Base-by-base conservation (phyloP, 1,140 invertebrate species). In the Nephila pilipes region DNA sequence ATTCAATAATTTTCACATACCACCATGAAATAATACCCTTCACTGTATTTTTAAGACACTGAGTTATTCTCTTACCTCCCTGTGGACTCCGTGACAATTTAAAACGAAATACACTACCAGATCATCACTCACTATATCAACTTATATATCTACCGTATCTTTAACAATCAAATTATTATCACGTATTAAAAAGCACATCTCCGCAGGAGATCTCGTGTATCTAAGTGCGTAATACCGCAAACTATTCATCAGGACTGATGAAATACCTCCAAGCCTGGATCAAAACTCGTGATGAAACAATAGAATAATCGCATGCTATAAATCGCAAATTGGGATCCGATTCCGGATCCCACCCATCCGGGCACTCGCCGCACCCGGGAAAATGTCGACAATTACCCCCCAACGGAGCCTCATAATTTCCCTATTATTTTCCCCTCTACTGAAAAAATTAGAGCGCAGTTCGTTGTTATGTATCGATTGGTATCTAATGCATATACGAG, bases 281-380 rank as follows among this genome's bases (percentile, higher is more conserved):
- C 65, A 14, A 8, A 89, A 89, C 38, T 89, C 87, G 87, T 89
- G 87, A 89, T 57, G 87, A 89, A 89, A 89, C 87, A 89, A 89
- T 89, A 65, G 87, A 89, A 79, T 89, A 89, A 79, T 65, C 32
- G 5, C 58, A 87, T 22, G 60, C 46, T 87, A 57, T 58, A 69
- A 89, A 89, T 89, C 36, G 29, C 25, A n/a, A 12, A 79, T 65
- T 32, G 38, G 29, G 60, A 55, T 55, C 87, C 38, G 29, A 46
- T 38, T 65, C 65, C 36, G n/a, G 46, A 57, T 79, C 20, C 87
- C 87, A 57, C 65, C 87, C 87, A 57, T 57, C 29, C 60, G 55
- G 38, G 10, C 29, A 87, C 25, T 8, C 85, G n/a, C 85, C 36
- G 58, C 58, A 69, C 58, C 85, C 85, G 20, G n/a, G 20, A 46